A percentile compares a stretch with the other conserved stretches of the same genome.
phyloP scores from a whole-genome alignment of 2,113 vertebrate genomes.

The Vanacampus margaritifer region DNA sequence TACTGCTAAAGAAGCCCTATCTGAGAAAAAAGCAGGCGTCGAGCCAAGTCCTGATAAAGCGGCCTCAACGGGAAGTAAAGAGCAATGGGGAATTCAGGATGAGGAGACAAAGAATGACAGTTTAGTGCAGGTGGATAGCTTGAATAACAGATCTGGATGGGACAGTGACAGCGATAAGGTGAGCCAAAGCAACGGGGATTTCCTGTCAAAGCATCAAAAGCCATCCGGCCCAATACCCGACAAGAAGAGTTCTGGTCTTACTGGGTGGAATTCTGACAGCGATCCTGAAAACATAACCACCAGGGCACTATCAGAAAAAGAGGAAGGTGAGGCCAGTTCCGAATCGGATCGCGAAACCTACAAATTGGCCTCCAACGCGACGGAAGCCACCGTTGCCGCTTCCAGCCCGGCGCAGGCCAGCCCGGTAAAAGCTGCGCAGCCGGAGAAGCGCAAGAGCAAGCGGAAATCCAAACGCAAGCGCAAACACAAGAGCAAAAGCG shows the following conservation, averaged over 20 bases:
- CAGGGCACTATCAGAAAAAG: constrained; percentile 79
- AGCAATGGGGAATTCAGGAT: constrained; percentile 18
- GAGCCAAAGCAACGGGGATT: constrained; percentile 51
- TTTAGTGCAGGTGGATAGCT: constrained; percentile 46
- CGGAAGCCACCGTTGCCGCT: constrained; percentile 6
- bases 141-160: constrained; percentile 61
- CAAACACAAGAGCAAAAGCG: constrained; percentile 69
- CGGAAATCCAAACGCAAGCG: constrained; percentile 80
- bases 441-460: constrained; percentile 69
- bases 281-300: constrained; percentile 73
- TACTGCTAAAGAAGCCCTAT: constrained; percentile 26
- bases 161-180: constrained; percentile 69
- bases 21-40: constrained; percentile 38
- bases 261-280: constrained; percentile 85
- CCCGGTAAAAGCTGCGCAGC: constrained; percentile 50
- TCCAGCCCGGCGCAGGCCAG: constrained; percentile 54
- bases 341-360: constrained; percentile 74
- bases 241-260: constrained; percentile 68
- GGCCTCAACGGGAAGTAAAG: constrained; percentile 36
- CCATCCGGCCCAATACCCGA: constrained; percentile 37
- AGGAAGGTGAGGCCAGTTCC: constrained; percentile 92
- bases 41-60: constrained; percentile 44
- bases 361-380: constrained; percentile 34
- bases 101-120: constrained; percentile 54
- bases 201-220: constrained; percentile 38